These are phyloP conservation scores for Lordiphosa stackelbergi DNA, from an alignment of 1,140 invertebrate species.

Conservation along the genomic window DNA sequence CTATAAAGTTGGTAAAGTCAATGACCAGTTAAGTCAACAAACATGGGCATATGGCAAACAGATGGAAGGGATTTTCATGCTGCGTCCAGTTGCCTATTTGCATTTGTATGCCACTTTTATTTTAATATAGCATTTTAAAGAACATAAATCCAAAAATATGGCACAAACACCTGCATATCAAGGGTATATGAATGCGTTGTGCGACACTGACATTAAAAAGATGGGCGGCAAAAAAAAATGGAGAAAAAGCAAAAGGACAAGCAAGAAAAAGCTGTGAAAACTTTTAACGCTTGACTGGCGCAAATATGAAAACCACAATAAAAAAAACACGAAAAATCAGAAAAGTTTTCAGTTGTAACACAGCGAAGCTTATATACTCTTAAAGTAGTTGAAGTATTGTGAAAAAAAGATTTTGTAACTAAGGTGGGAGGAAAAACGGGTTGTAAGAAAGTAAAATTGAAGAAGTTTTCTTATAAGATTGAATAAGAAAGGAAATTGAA, in stretches of 20 bases:
- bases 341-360: neutral
- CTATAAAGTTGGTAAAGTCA: slow-evolving; percentile 67
- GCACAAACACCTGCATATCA: slow-evolving; percentile 14
- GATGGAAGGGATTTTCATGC: slow-evolving; percentile 1
- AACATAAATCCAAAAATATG: slow-evolving; percentile 42
- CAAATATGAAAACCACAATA: slow-evolving; percentile 4
- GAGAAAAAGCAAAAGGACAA: slow-evolving; percentile 9
- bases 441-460: no score
- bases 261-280: slow-evolving; percentile 37
- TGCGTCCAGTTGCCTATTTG: slow-evolving; percentile 24
- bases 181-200: slow-evolving; percentile 45
- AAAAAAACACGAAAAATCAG: slow-evolving; percentile 14
- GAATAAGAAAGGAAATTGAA: no score
- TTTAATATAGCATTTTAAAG: slow-evolving; percentile 66
- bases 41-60: slow-evolving; percentile 17
- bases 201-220: slow-evolving; percentile 47
- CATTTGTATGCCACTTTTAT: slow-evolving; percentile 23
- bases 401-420: no score
- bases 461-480: no score
- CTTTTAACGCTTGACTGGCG: slow-evolving; percentile 39
- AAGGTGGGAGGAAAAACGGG: no score
- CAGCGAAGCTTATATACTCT: slow-evolving; percentile 1
- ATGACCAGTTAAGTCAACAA: slow-evolving; percentile 73
- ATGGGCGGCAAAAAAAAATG: slow-evolving; percentile 21
- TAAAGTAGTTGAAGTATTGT: no score